Base-by-base conservation (phyloP, 2,888 invertebrate genomes). In the Monoplex corrugatus region DNA sequence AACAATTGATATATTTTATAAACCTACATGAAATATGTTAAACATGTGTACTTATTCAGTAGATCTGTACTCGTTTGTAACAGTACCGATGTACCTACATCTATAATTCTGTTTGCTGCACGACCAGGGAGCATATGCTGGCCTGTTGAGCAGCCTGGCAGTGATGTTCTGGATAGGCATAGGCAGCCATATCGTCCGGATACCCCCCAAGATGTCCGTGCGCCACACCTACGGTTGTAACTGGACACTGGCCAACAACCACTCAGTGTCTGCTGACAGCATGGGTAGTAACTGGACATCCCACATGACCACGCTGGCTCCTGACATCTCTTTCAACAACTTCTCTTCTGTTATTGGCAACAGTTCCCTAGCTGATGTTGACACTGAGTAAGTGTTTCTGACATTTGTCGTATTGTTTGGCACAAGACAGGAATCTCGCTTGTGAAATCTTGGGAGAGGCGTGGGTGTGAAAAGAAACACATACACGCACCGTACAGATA, bases 81-180 rank as follows among this genome's bases (percentile, higher is more conserved):
- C 50, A 50, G 50, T 19, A 50, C 10, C 50, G 19, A 50, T 19
- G 50, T 13, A 50, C 10, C 50, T 13, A 50, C 50, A 50, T 13
- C 50, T 13, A 50, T 19, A 50, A 50, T 19, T 13, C 8, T 19
- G 19, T 13, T 13, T 19, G 19, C 50, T 50, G 50, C 8, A 8
- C 19, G 19, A 8, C 8, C 96, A 97, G 97, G 98, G 98, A 50
- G 97, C 97, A 0, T 96, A 98, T 16, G 93, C 96, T 28, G 98
- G 97, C 0, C 96, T 98, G 8, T 87, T 97, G 0, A 94, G 96
- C 5, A 97, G 98, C 0, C 96, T 98, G 90, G 96, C 96, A 0
- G 94, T 98, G 87, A 97, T 97, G 0, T 96, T 98, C 72, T 98
- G 98, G 98, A 97, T 98, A 92, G 98, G 98, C 87, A 98, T 98